Evolutionary conservation across 2,888 invertebrate genomes (phyloP).

Genomic region (Amphipyra berbera): DNA sequence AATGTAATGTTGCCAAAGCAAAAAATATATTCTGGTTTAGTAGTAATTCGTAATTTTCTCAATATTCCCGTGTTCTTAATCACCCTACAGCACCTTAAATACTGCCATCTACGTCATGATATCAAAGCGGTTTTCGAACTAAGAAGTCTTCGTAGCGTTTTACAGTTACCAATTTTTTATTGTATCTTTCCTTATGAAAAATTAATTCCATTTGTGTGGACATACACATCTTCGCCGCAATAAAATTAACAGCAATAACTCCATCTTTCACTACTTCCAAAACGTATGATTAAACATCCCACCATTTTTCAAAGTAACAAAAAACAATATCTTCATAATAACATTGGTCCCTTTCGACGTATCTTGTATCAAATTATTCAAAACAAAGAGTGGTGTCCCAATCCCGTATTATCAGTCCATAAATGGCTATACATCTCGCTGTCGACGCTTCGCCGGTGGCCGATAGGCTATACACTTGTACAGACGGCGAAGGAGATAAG

Average conservation of each 20-base stretch:
- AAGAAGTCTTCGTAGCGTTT: too few relatives aligned
- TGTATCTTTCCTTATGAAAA: too few relatives aligned
- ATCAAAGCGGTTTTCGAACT: too few relatives aligned
- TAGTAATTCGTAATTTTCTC: too few relatives aligned
- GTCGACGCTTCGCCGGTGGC: conserved; percentile 56
- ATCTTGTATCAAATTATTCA: conserved; percentile 57
- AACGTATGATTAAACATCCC: conserved; percentile 30
- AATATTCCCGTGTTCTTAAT: too few relatives aligned
- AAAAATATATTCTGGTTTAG: too few relatives aligned
- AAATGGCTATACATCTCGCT: conserved; percentile 45
- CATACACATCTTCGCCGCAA: conserved; percentile 3
- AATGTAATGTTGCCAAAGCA: too few relatives aligned
- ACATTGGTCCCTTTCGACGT: conserved; percentile 28
- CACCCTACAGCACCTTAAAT: too few relatives aligned
- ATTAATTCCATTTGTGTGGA: neutral
- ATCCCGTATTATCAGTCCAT: conserved; percentile 41
- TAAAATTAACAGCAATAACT: conserved; percentile 39
- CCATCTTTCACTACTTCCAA: conserved; percentile 26
- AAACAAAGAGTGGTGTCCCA: conserved; percentile 44
- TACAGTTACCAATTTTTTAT: too few relatives aligned
- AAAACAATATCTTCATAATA: conserved; percentile 47
- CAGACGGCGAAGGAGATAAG: conserved; percentile 15
- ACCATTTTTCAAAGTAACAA: conserved; percentile 30
- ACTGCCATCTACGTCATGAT: too few relatives aligned
- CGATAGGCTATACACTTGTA: conserved; percentile 31